A percentile compares a stretch with the other conserved stretches of the same genome.
Conservation (phyloP, 2,888 invertebrate species). For the Drosophila kokeensis region DNA sequence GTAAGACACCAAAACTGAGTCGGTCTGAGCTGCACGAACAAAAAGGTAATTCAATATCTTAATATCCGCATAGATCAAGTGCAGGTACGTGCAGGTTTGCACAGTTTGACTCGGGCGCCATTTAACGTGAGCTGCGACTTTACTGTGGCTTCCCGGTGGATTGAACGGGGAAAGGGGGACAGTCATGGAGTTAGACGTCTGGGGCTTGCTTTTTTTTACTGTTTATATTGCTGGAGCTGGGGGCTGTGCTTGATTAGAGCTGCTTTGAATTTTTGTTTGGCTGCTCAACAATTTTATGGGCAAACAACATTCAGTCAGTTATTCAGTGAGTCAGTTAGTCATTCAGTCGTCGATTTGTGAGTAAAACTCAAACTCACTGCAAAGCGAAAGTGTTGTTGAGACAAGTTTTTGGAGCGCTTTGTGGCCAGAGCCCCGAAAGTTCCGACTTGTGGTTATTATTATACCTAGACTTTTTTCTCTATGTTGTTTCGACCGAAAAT, state of each 20-base stretch:
- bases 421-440: slow-evolving; percentile 56
- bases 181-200: slow-evolving; percentile 9
- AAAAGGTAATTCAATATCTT: slow-evolving; percentile 78
- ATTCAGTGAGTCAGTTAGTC: slow-evolving; percentile 21
- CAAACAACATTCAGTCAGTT: slow-evolving; percentile 32
- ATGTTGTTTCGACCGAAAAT: slow-evolving; percentile 71
- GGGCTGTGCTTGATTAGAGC: slow-evolving; percentile 58
- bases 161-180: slow-evolving; percentile 8
- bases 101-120: slow-evolving; percentile 76
- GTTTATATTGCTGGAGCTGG: slow-evolving; percentile 15
- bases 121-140: slow-evolving; percentile 60
- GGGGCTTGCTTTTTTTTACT: slow-evolving; percentile 1
- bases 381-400: slow-evolving; percentile 66
- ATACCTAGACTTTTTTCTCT: slow-evolving; percentile 67
- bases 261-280: slow-evolving; percentile 65
- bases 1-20: slow-evolving; percentile 25
- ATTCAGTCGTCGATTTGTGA: slow-evolving; percentile 61
- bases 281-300: slow-evolving; percentile 53
- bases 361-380: slow-evolving; percentile 31
- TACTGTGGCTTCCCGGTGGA: slow-evolving; percentile 57
- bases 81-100: slow-evolving; percentile 79
- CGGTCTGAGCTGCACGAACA: slow-evolving; percentile 71
- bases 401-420: slow-evolving; percentile 41
- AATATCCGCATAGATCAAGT: slow-evolving; percentile 79
- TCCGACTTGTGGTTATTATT: slow-evolving; percentile 75